Base-by-base conservation (phyloP, 2,113 vertebrate genomes). In the Plecotus auritus region DNA sequence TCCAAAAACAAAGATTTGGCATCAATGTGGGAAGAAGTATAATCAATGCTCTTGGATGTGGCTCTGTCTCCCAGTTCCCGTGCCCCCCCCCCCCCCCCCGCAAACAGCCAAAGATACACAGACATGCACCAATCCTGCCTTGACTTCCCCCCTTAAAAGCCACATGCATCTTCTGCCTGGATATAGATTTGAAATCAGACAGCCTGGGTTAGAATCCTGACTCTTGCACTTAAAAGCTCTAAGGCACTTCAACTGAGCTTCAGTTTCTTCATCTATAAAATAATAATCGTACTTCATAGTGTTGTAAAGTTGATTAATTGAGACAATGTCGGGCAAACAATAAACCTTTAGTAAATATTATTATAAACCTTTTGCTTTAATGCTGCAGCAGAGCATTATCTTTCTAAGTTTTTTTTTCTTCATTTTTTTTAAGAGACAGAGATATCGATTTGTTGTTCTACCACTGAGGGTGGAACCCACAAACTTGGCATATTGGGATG, bases 281-380 rank as follows among this genome's bases (percentile, higher is more conserved):
- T 40, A 56, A 20, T 85, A 95, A 73, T 56, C 80, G 32, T 35
- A 84, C 74, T 72, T 85, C 51, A 59, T n/a, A 77, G 45, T 9
- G 37, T 47, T 91, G 47, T 56, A 61, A 54, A 32, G 40, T 9
- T 85, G 45, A 78, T 30, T 69, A 69, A 49, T n/a, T 70, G 61
- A 91, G 59, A 91, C 47, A 67, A 88, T 47, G 72, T 47, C 22
- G 11, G 54, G 49, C 12, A 83, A 18, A 69, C 14, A 88, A 56
- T 49, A 93, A 88, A 64, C 26, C 26, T 76, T 89, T 88, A 37
- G 28, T 32, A 85, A 91, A 90, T 51, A 49, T 89, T 81, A 51
- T 81, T 83, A 91, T 56, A 93, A 90, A 61, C 1, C 17, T 87
- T 80, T 87, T 81, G 49, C 66, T 94, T 91, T n/a, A 85, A 90